These are phyloP conservation scores for Calameuta idolon DNA, from an alignment of 2,888 invertebrate genomes.

Conservation along the genomic window DNA sequence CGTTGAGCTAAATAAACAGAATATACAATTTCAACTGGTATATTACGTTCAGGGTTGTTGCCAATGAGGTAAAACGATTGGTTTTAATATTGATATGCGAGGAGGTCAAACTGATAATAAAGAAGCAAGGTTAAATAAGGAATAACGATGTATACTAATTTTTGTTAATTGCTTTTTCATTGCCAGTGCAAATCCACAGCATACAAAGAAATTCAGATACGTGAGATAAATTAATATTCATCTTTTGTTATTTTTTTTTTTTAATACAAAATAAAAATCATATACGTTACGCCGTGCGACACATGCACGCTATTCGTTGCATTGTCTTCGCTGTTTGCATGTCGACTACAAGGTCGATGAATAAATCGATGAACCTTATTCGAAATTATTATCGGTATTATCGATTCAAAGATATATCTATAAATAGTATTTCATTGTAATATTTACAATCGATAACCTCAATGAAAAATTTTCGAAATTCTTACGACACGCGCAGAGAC, in stretches of 20 bases:
- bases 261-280: background rate
- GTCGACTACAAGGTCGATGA: slow-evolving; percentile 22
- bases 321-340: background rate
- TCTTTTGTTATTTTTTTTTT: background rate
- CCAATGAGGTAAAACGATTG: background rate
- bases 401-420: slow-evolving; percentile 26
- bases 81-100: background rate
- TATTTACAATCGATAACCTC: background rate
- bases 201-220: background rate
- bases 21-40: slow-evolving; percentile 33
- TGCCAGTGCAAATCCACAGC: background rate
- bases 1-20: background rate
- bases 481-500: background rate
- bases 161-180: background rate
- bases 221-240: background rate
- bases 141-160: background rate
- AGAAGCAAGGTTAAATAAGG: background rate
- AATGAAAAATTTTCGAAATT: background rate
- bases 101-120: background rate
- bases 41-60: slow-evolving; percentile 53
- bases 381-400: slow-evolving; percentile 32
- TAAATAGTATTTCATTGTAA: background rate
- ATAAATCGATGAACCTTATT: slow-evolving; percentile 41
- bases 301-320: background rate
- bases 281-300: background rate